Evolutionary conservation across 1,140 invertebrate genomes (phyloP), one percentile per base, ranked within the genome.

Genomic region (Aphelinus certus): DNA sequence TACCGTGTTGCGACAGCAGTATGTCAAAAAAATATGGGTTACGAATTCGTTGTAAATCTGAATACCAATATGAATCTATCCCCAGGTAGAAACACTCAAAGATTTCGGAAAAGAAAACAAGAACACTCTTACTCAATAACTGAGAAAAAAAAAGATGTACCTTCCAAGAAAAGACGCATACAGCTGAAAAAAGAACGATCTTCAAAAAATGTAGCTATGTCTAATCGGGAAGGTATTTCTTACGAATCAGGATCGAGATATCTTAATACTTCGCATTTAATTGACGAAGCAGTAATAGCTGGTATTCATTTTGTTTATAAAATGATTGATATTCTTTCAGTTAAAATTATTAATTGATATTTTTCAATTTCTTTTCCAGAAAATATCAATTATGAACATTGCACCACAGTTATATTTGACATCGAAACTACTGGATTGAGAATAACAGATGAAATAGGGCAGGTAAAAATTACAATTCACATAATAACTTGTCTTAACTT

Each of bases 11-110:
- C 72, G n/a, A 45, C 55, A 42, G 69, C 75, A 42, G 77, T 78
- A 9, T 67, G 67, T 42, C 76, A 78, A 75, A 76, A 73, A 75
- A 79, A 79, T 61, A 3, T 61, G 47, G 65, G 76, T 43, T 72
- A 69, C 10, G 49, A 60, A 6, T 79, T 72, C 43, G 70, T 79
- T 49, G 53, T 66, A 2, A 26, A 58, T 1, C 48, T 76, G 2
- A 75, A 76, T 66, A 66, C 57, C 10, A 1, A 47, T 3, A 57
- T 45, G 57, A 70, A 68, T 51, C 49, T 78, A 26, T 77, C 73
- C 2, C 75, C 75, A 45, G 72, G 66, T 9, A 62, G 10, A 49
- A 62, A 71, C 26, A 76, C 75, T 1, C 42, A 55, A 61, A 73
- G 70, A 56, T 77, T 60, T 69, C 26, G 71, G 63, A 45, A 68